Base-by-base conservation (phyloP, 2,113 vertebrate species). In the chimpanzee (Pan troglodytes) region DNA sequence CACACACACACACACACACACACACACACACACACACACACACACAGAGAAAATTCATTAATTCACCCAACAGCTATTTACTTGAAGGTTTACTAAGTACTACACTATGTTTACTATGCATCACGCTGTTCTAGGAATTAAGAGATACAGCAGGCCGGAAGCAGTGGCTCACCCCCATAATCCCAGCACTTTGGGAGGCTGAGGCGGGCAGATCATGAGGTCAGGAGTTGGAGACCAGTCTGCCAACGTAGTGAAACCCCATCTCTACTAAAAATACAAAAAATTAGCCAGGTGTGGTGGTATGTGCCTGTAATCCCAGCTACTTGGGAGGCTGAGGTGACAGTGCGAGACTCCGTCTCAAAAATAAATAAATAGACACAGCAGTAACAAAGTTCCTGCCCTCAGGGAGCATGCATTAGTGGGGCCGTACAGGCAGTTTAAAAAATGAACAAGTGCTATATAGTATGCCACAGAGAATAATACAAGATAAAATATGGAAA, bases 11-110 rank as follows among this genome's bases (percentile, higher is more conserved):
- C 57, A 12, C 59, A 48, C 52, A 18, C 52, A 30, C 27, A 13
- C 25, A 12, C 23, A 59, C 59, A 27, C 61, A 48, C 17, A 30
- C 43, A 45, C 43, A 40, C 40, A 57, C 7, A 59, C 55, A 57
- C 6, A 55, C 55, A 22, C 22, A 45, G 32, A 73, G 45, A 35
- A 45, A 57, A 9, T 30, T 73, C 27, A 90, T 81, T 48, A 32
- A 93, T 45, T 96, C 48, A 40, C 40, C 50, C 50, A 81, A 79
- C 4, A 81, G 88, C 32, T 73, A 96, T 61, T 81, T 75, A 95
- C 43, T 80, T 94, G 76, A 57, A 80, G 89, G 17, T 50, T 78
- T 50, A 32, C 30, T 78, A 32, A 32, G 79, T 96, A 93, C 12
- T 32, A 76, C 6, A 86, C 11, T 91, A 64, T 92, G 30, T 50